phyloP scores from a whole-genome alignment of 2,113 vertebrate genomes.

The Sprattus sprattus region DNA sequence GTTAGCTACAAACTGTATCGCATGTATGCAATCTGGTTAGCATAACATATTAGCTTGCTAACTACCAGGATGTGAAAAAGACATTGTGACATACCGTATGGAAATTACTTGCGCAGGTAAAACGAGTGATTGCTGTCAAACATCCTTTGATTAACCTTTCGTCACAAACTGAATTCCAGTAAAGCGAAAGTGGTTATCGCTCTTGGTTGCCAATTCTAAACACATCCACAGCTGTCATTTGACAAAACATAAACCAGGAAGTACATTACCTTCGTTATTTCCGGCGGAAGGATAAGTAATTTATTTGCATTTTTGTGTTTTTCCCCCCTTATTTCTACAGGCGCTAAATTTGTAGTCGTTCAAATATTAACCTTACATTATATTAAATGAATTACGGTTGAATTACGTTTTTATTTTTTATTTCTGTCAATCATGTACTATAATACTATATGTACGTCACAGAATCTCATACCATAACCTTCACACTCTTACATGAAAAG shows the following conservation, averaged over 20 bases:
- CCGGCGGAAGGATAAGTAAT: constrained; percentile 15
- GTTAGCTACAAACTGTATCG: background rate
- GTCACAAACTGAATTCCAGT: background rate
- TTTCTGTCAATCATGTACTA: too few species aligned
- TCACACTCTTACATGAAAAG: too few species aligned
- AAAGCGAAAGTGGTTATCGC: background rate
- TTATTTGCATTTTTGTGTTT: background rate
- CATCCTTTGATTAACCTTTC: background rate
- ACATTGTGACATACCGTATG: background rate
- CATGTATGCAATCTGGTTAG: background rate
- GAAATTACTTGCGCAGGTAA: background rate
- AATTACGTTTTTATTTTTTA: too few species aligned
- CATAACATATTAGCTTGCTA: constrained; percentile 5
- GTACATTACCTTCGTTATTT: constrained; percentile 23
- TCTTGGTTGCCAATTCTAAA: background rate
- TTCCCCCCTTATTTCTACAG: too few species aligned
- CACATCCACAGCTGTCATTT: background rate
- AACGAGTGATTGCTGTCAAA: background rate
- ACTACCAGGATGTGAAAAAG: background rate
- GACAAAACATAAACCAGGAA: constrained; percentile 46
- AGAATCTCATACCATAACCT: too few species aligned
- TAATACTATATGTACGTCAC: too few species aligned
- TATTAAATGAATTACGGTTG: too few species aligned
- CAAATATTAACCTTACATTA: too few species aligned
- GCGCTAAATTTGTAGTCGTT: too few species aligned